Base-by-base conservation (phyloP, 2,888 invertebrate species). In the Hermaeophaga mercurialis region DNA sequence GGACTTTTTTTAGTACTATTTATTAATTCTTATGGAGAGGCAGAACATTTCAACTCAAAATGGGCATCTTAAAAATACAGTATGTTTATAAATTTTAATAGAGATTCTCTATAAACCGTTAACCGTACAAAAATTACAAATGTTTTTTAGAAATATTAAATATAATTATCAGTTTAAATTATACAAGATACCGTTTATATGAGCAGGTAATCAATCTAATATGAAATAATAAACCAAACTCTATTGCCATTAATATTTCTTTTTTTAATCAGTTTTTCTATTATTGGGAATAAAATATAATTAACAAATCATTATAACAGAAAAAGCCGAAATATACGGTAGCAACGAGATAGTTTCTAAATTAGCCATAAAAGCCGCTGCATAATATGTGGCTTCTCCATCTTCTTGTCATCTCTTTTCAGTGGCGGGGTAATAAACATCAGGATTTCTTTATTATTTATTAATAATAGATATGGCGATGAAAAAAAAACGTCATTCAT, bases 271-370 rank as follows among this genome's bases (percentile, higher is more conserved):
- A 19, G 43, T 39, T 52, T 52, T 48, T 43, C 43, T 41, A 41
- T 31, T 50, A 50, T 50, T 24, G 43, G 38, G 17, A 43, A 52
- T 52, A 47, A 34, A 56, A 53, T 34, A 53, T 41, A 17, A 52
- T 52, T 19, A 46, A 45, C 24, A 33, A 48, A 56, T 54, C 43
- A 54, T 47, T 54, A 22, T 50, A 52, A 43, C 47, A 44, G 47
- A 52, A 54, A 58, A 55, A 45, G 22, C 36, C 45, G 56, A 58
- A 58, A 52, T 55, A 53, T 58, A 58, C 61, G 62, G 68, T 68
- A 68, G 68, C 68, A 67, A 68, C 66, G 56, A 67, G 68, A 63
- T 58, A 56, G 63, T 22, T 63, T 52, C 63, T 64, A 68, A 68
- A 68, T 68, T 68, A 66, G 45, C 64, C 61, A 58, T 64, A 56